A percentile compares a stretch with the other conserved stretches of the same genome.
Conservation (phyloP, 2,888 invertebrate species). For the Sinhomidia bicolor region DNA sequence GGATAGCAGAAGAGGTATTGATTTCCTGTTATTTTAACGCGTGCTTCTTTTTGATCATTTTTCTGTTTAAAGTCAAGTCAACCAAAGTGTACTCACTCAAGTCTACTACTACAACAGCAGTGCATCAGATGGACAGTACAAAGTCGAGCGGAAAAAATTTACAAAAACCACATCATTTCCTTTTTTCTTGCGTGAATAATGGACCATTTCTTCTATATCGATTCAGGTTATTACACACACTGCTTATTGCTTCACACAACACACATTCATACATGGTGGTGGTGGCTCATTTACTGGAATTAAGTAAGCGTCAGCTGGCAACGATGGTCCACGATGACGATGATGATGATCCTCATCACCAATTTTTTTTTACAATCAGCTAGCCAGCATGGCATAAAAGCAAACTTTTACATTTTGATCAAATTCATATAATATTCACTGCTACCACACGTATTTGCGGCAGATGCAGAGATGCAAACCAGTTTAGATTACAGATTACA, state of each 20-base stretch:
- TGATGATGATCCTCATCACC: background rate
- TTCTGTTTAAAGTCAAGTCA: background rate
- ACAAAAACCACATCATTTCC: slow-evolving; percentile 19
- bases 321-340: slow-evolving; percentile 8
- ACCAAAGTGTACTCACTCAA: background rate
- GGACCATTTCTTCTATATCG: background rate
- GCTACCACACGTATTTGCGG: background rate
- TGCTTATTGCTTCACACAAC: background rate
- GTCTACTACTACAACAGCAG: background rate
- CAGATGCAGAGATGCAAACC: slow-evolving; percentile 49
- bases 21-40: slow-evolving; percentile 60
- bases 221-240: slow-evolving; percentile 27
- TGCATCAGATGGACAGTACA: slow-evolving; percentile 11
- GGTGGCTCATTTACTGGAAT: slow-evolving; percentile 57
- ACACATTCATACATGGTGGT: background rate
- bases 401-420: slow-evolving; percentile 18
- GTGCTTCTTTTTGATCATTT: slow-evolving; percentile 10
- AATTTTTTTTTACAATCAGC: background rate
- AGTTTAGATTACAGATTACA: slow-evolving; percentile 20
- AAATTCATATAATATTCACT: slow-evolving; percentile 10
- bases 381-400: background rate
- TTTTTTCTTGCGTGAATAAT: slow-evolving; percentile 52
- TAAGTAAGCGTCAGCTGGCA: slow-evolving; percentile 61
- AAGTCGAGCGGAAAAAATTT: slow-evolving; percentile 41
- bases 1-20: background rate